These are phyloP conservation scores for Prunella himalayana DNA, from an alignment of 2,113 vertebrate species.

Conservation along the genomic window DNA sequence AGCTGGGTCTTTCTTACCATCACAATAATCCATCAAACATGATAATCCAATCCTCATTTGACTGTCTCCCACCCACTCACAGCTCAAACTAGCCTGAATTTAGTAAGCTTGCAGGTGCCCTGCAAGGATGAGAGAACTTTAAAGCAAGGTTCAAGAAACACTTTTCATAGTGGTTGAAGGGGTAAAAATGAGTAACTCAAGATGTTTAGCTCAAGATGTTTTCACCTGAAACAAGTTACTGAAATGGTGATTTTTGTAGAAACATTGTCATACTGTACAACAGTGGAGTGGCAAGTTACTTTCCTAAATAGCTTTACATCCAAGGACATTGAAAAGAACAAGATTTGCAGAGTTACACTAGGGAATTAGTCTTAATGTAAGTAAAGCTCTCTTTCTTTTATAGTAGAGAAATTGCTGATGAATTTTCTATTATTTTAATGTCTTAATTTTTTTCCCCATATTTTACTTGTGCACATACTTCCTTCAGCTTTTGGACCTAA, in stretches of 20 bases:
- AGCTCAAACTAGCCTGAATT: conserved; percentile 17
- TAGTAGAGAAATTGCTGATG: background rate
- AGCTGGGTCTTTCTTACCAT: background rate
- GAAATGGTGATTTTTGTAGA: conserved; percentile 26
- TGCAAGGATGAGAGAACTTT: conserved; percentile 22
- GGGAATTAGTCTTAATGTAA: conserved; percentile 2
- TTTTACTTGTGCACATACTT: background rate
- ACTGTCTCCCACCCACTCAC: background rate
- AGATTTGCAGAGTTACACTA: background rate
- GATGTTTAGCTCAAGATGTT: conserved; percentile 5
- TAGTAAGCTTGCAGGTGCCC: conserved; percentile 31
- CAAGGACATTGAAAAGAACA: conserved; percentile 22
- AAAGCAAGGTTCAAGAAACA: conserved; percentile 21
- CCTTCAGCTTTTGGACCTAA: background rate
- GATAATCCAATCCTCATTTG: conserved; percentile 11
- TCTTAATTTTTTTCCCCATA: background rate
- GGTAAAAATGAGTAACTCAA: conserved; percentile 46
- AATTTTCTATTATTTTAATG: background rate
- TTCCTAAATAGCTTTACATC: conserved; percentile 19
- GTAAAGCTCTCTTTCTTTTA: background rate
- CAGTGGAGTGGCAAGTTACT: background rate
- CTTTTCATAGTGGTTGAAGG: conserved; percentile 23
- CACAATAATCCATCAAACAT: conserved; percentile 7
- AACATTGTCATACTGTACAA: conserved; percentile 16
- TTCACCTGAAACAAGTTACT: conserved; percentile 26